Evolutionary conservation across 2,797 vertebrate genomes (phyloP), one percentile per base, ranked within the genome.

Genomic region (Crossoptilon crossoptilon): DNA sequence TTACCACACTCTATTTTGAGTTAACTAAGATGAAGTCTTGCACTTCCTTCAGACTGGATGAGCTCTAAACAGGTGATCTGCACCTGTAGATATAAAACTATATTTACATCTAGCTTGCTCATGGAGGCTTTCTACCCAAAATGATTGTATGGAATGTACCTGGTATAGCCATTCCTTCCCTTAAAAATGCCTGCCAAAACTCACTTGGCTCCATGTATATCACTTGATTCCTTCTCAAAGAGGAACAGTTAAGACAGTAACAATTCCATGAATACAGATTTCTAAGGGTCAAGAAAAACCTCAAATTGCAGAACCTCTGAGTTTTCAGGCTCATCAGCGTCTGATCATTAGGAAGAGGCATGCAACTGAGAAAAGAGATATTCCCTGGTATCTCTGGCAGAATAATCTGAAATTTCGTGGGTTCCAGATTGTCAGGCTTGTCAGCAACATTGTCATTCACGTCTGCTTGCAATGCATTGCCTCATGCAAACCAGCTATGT

Each of bases 361-460:
- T 10, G 9, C 15, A 53, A 33, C 14, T 41, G 3, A 43, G 58
- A 27, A 49, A 24, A 35, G 21, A 39, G 1, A 9, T 1, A 0
- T 21, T 77, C 8, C 51, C 17, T 27, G 21, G 3, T 17, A 55
- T 39, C 23, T 59, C 2, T 43, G 39, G 19, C 2, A 53, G 70
- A 85, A 89, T 31, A 77, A 89, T 76, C 11, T 14, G 73, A 79
- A 83, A 63, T 51, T 27, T 11, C 26, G 11, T n/a, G 14, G 10
- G 3, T 27, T 86, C 6, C 33, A 74, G 59, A 33, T 6, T 63
- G 69, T 77, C 49, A 66, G n/a, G 18, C 3, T 72, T 69, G 39
- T 31, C 39, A 73, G 12, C 14, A 70, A 4, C 31, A 7, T 3
- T 33, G 14, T 73, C 3, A n/a, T 79, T 51, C 39, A 21, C 11